These are phyloP conservation scores for Medauroidea extradentata DNA, from an alignment of 1,140 invertebrate species.

Conservation along the genomic window DNA sequence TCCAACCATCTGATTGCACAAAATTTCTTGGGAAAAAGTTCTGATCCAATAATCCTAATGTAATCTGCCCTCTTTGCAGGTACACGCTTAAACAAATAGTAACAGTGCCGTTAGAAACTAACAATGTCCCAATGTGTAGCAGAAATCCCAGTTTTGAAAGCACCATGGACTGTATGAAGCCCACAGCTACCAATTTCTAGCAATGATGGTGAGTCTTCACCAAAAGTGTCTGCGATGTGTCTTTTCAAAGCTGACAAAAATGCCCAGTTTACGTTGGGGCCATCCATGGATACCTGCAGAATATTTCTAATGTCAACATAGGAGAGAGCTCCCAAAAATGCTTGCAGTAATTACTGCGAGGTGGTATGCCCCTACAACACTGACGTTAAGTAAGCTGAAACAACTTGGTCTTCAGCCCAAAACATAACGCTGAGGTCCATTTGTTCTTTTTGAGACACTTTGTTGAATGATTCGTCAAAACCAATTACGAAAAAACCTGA, in stretches of 20 bases:
- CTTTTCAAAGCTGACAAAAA: not conserved
- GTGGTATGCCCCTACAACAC: constrained; percentile 15
- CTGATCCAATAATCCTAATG: constrained; percentile 2
- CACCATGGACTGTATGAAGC: constrained; percentile 18
- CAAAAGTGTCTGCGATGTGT: not conserved
- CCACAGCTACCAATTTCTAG: constrained; percentile 22
- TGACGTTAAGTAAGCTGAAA: constrained; percentile 20
- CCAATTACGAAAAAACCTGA: constrained; percentile 13
- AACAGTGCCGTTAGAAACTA: constrained; percentile 6
- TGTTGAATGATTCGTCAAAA: constrained; percentile 24
- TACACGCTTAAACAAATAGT: constrained; percentile 13
- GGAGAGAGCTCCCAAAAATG: constrained; percentile 5
- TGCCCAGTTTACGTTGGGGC: constrained; percentile 20
- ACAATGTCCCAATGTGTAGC: too few species aligned
- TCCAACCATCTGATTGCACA: constrained; percentile 14
- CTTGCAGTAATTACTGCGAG: constrained; percentile 18
- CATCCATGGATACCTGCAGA: constrained; percentile 13
- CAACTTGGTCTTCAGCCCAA: constrained; percentile 15
- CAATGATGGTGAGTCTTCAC: constrained; percentile 1
- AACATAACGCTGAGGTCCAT: constrained; percentile 17
- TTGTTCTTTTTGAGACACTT: constrained; percentile 18
- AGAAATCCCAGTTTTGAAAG: constrained; percentile 20
- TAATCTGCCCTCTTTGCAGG: constrained; percentile 13
- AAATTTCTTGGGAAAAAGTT: constrained; percentile 9
- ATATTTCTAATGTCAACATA: constrained; percentile 6